Percentiles rank a stretch among this genome's conserved stretches.
Evolutionary conservation across 1,140 invertebrate species (phyloP).

Genomic region (Cydia splendana): DNA sequence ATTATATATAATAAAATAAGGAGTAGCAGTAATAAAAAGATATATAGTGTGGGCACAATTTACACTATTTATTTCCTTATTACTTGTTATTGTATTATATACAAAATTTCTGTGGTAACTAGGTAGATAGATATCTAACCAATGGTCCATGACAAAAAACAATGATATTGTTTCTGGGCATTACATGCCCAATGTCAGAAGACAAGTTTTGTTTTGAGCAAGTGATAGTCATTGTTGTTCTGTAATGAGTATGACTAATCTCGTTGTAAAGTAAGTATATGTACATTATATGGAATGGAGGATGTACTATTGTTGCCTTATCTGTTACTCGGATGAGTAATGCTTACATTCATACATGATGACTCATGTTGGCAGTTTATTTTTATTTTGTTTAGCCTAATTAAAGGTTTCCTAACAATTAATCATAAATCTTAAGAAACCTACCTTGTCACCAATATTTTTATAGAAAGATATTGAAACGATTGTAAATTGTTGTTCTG

Average conservation of each 20-base stretch:
- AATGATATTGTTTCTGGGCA: too few relatives aligned
- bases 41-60: neutral
- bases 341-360: neutral
- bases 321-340: neutral
- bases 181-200: neutral
- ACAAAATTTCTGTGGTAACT: too few relatives aligned
- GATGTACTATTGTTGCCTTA: conserved; percentile 1
- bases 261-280: neutral
- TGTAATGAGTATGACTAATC: neutral
- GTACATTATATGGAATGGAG: neutral
- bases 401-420: neutral
- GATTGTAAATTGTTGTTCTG: too few relatives aligned
- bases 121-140: too few relatives aligned
- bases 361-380: neutral
- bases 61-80: neutral
- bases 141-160: too few relatives aligned
- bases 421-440: neutral
- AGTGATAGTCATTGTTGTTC: neutral
- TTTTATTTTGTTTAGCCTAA: neutral
- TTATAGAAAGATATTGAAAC: too few relatives aligned
- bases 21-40: conserved; percentile 81
- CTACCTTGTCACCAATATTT: too few relatives aligned
- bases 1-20: conserved; percentile 83
- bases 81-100: neutral
- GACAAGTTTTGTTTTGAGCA: neutral